These are phyloP conservation scores for Apoderus coryli DNA, from an alignment of 2,888 invertebrate genomes.

Conservation along the genomic window DNA sequence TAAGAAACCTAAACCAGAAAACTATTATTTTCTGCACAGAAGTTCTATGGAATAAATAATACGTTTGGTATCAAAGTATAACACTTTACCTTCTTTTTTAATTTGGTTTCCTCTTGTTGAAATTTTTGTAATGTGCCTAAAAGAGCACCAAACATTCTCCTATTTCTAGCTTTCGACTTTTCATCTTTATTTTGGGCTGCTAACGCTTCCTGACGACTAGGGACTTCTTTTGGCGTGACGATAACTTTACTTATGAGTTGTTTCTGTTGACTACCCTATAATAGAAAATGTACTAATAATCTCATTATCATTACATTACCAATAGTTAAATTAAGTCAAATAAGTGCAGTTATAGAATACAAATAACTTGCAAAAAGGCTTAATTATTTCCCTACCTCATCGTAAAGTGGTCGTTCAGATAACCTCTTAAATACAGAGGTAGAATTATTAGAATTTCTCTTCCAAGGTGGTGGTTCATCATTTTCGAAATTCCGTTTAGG, in stretches of 20 bases:
- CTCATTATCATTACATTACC: too few species aligned
- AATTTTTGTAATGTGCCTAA: constrained; percentile 92
- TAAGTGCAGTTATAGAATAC: too few species aligned
- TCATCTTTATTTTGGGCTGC: constrained; percentile 71
- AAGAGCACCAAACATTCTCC: constrained; percentile 90
- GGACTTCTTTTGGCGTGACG: constrained; percentile 59
- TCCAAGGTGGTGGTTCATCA: constrained; percentile 27
- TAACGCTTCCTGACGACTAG: constrained; percentile 68
- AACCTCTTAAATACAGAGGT: constrained; percentile 32
- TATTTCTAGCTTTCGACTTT: constrained; percentile 67
- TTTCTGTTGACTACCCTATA: too few species aligned
- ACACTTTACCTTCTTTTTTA: constrained; percentile 68
- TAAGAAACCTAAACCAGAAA: too few species aligned
- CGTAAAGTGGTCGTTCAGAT: constrained; percentile 36
- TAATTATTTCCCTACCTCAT: too few species aligned
- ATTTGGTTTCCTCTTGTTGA: constrained; percentile 81
- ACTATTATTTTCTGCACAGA: too few species aligned
- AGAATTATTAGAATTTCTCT: constrained; percentile 22
- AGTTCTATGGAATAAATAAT: too few species aligned
- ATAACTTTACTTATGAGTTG: constrained; percentile 73
- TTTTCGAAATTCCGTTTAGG: constrained; percentile 21
- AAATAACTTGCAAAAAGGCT: too few species aligned
- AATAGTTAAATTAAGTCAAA: too few species aligned
- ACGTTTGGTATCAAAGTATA: too few species aligned
- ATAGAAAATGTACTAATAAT: too few species aligned